Conservation (phyloP, 2,797 vertebrate genomes). For the Helostoma temminkii region DNA sequence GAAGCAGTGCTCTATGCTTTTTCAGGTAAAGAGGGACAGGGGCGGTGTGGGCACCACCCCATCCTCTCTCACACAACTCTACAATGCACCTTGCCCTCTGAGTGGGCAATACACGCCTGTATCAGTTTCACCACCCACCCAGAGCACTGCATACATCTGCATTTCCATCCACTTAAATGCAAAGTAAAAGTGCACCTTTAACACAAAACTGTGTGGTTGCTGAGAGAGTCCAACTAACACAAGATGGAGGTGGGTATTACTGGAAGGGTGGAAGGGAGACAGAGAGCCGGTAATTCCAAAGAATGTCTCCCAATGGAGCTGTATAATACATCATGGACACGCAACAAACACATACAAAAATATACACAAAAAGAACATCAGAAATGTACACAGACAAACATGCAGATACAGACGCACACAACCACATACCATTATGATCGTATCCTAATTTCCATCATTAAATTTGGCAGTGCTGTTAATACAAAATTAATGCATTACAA, state of each 20-base stretch:
- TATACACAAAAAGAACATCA: slow-evolving; percentile 63
- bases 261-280: slow-evolving; percentile 79
- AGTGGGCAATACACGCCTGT: slow-evolving; percentile 80
- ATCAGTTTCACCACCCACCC: slow-evolving; percentile 87
- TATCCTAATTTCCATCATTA: slow-evolving; percentile 83
- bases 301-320: slow-evolving; percentile 77
- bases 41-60: slow-evolving; percentile 82
- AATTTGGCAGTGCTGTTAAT: slow-evolving; percentile 86
- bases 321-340: slow-evolving; percentile 62
- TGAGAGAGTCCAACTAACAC: slow-evolving; percentile 77
- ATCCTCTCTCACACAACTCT: slow-evolving; percentile 78
- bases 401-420: slow-evolving; percentile 37
- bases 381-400: slow-evolving; percentile 55
- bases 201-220: slow-evolving; percentile 80
- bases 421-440: slow-evolving; percentile 75
- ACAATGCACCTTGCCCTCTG: slow-evolving; percentile 79
- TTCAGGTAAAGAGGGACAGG: slow-evolving; percentile 83
- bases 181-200: slow-evolving; percentile 86
- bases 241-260: slow-evolving; percentile 81
- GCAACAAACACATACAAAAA: slow-evolving; percentile 67
- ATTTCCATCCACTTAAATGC: slow-evolving; percentile 86
- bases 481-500: slow-evolving; percentile 88
- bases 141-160: slow-evolving; percentile 80
- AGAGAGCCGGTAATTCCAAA: slow-evolving; percentile 80
- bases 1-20: slow-evolving; percentile 75